Evolutionary conservation across 1,140 invertebrate genomes (phyloP).

Genomic region (Drosophila kanapiae): DNA sequence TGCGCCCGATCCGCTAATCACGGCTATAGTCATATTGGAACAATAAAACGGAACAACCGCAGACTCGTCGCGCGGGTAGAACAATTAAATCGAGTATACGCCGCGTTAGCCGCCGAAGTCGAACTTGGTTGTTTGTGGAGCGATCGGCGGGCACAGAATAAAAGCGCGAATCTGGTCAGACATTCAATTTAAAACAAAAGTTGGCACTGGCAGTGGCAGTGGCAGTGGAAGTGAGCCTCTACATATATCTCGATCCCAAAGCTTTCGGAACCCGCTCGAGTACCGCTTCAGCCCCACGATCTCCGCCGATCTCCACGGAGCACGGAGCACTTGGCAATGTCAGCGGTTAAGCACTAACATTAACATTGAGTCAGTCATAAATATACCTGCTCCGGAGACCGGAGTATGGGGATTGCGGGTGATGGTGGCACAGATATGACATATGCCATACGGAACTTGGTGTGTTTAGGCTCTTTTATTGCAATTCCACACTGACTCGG

Average conservation of each 20-base stretch:
- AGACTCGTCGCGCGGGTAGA: neutral
- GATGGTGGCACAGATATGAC: constrained; percentile 11
- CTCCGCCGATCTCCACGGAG: constrained; percentile 15
- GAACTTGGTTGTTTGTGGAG: constrained; percentile 46
- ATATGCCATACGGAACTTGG: constrained; percentile 3
- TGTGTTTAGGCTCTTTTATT: constrained; percentile 49
- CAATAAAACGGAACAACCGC: constrained; percentile 1
- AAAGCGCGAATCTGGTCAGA: constrained; percentile 62
- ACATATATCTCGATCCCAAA: constrained; percentile 52
- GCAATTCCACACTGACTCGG: constrained; percentile 44
- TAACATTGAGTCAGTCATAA: constrained; percentile 60
- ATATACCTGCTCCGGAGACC: constrained; percentile 21
- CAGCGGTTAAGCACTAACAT: constrained; percentile 56
- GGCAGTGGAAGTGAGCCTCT: constrained; percentile 33
- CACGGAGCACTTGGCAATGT: constrained; percentile 62
- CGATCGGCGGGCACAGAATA: constrained; percentile 65
- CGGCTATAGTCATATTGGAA: constrained; percentile 52
- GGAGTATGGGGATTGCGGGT: constrained; percentile 9
- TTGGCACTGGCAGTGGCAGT: constrained; percentile 42
- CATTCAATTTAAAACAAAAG: constrained; percentile 62
- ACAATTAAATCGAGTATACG: constrained; percentile 66
- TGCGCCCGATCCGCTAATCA: constrained; percentile 53
- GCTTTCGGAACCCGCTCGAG: constrained; percentile 67
- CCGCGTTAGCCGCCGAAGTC: constrained; percentile 28
- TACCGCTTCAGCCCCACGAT: constrained; percentile 21